Percentiles rank a stretch among this genome's conserved stretches.
phyloP scores from a whole-genome alignment of 2,797 vertebrate genomes.

The Chrysolophus pictus region DNA sequence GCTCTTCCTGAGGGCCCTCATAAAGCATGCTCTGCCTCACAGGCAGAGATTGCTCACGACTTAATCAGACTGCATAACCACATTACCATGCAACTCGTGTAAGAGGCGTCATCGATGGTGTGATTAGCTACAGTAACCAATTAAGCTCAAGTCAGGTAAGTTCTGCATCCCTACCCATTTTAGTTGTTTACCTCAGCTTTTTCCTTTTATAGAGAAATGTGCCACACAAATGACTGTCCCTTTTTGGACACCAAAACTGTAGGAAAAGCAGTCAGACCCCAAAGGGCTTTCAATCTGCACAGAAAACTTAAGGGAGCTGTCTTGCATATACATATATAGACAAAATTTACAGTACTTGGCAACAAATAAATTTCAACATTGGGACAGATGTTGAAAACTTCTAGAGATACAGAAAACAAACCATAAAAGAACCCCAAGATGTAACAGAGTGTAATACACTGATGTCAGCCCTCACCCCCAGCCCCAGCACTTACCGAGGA shows the following conservation, averaged over 20 bases:
- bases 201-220: constrained; percentile 8
- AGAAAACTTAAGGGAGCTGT: neutral
- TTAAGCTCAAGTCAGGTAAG: constrained; percentile 29
- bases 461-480: neutral
- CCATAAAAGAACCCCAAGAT: neutral
- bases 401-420: neutral
- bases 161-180: constrained; percentile 11
- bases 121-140: constrained; percentile 45
- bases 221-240: neutral
- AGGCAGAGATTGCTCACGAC: neutral
- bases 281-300: neutral
- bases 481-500: constrained; percentile 79
- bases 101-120: neutral
- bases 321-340: neutral
- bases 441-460: neutral
- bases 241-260: neutral
- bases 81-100: constrained; percentile 28
- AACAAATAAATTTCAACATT: neutral
- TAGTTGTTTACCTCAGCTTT: constrained; percentile 48
- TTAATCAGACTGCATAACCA: constrained; percentile 27
- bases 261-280: neutral
- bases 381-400: neutral
- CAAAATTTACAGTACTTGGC: neutral
- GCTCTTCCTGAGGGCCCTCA: neutral
- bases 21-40: constrained; percentile 30